These are phyloP conservation scores for Amia ocellicauda DNA, from an alignment of 2,113 vertebrate species.

Conservation along the genomic window DNA sequence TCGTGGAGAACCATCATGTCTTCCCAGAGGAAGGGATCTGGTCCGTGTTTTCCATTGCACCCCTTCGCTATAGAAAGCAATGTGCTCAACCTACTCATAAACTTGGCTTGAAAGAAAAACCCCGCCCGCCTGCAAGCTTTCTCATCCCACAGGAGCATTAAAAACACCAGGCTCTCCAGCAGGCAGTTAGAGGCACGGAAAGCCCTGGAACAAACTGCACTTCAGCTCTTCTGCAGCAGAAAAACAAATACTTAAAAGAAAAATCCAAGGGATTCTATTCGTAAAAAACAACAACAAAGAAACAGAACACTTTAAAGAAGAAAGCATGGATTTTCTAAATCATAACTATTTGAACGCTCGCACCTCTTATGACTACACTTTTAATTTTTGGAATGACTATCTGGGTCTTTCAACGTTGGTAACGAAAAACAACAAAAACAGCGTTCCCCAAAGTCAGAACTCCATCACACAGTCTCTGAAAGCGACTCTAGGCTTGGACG, in stretches of 20 bases:
- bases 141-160: slow-evolving; percentile 52
- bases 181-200: slow-evolving; percentile 54
- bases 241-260: slow-evolving; percentile 22
- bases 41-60: neutral
- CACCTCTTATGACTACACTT: slow-evolving; percentile 72
- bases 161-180: slow-evolving; percentile 57
- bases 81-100: slow-evolving; percentile 40
- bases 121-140: slow-evolving; percentile 53
- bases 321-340: slow-evolving; percentile 73
- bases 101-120: slow-evolving; percentile 54
- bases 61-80: slow-evolving; percentile 2
- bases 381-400: slow-evolving; percentile 81
- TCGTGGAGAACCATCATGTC: no score
- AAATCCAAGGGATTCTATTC: slow-evolving; percentile 55
- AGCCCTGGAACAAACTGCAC: slow-evolving; percentile 51
- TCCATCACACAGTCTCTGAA: slow-evolving; percentile 76
- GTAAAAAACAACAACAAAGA: slow-evolving; percentile 20
- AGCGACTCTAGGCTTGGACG: slow-evolving; percentile 71
- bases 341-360: slow-evolving; percentile 72
- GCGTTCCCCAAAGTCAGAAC: slow-evolving; percentile 63
- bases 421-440: slow-evolving; percentile 63
- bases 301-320: slow-evolving; percentile 20
- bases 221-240: slow-evolving; percentile 20
- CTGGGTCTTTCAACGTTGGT: slow-evolving; percentile 71
- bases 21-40: neutral